Base-by-base conservation (phyloP, 2,797 vertebrate species). In the Miichthys miiuy region DNA sequence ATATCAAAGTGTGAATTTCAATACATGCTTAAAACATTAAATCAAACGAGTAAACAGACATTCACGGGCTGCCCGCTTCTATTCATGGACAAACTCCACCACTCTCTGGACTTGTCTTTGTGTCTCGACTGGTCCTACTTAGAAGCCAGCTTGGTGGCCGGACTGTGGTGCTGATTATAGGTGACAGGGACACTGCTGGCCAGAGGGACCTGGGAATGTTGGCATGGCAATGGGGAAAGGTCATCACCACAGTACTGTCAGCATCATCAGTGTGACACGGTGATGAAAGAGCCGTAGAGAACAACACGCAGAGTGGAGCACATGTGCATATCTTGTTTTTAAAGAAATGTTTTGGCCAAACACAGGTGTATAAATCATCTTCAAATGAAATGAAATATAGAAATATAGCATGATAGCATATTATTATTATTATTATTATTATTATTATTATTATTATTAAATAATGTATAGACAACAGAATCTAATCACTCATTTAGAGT, bases 131-230 rank as follows among this genome's bases (percentile, higher is more conserved):
- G 80, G 77, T 86, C 79, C 63, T 13, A 57, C 77, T 85, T 81
- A 73, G 72, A 62, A 42, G 79, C 79, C 88, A 77, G 84, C 86
- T 83, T 42, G 67, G 84, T 84, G 87, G 73, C 85, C 89, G 61
- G 80, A 83, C 69, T 68, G 74, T 86, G 82, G 69, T 54, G 77
- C 72, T 93, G 91, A 93, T 92, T 77, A 56, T 88, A 83, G 89
- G 85, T 93, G 91, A 92, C 92, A 93, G 91, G 91, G 83, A 86
- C 92, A 92, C 89, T 91, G 88, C 76, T 91, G 90, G 90, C 93
- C 91, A 88, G 88, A 80, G 87, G 90, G 88, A 90, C 84, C 79
- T 72, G 85, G 68, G 72, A 79, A 83, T 79, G 83, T 88, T 87
- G 86, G 87, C 88, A 87, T 84, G 87, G 90, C 85, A 68, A 84